Conservation (phyloP, 2,888 invertebrate species). For the Eudemis profundana region DNA sequence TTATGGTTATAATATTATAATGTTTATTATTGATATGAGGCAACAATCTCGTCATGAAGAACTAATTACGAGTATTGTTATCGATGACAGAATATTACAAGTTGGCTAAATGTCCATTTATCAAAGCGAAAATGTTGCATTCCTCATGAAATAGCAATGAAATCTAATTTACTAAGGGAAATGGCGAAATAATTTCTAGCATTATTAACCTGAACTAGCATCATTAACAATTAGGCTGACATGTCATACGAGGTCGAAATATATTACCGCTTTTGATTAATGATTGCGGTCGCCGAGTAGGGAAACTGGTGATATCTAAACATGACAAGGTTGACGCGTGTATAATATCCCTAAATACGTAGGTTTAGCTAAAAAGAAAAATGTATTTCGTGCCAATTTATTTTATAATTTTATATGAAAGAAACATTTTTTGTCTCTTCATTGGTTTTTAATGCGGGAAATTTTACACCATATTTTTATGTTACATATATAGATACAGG, state of each 20-base stretch:
- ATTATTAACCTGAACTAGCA: slow-evolving; percentile 26
- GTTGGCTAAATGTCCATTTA: not conserved
- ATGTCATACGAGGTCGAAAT: slow-evolving; percentile 37
- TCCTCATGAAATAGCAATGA: not conserved
- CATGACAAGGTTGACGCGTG: slow-evolving; percentile 28
- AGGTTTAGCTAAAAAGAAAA: too few species aligned
- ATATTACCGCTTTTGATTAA: slow-evolving; percentile 26
- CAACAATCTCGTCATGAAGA: too few species aligned
- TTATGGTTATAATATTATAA: too few species aligned
- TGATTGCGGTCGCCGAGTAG: slow-evolving; percentile 21
- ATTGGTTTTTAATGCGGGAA: too few species aligned
- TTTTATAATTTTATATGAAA: too few species aligned
- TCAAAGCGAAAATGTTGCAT: not conserved
- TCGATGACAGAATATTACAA: too few species aligned
- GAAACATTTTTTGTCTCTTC: too few species aligned
- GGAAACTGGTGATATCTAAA: slow-evolving; percentile 26
- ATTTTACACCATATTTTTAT: too few species aligned
- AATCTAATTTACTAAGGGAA: slow-evolving; percentile 5
- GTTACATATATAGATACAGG: too few species aligned
- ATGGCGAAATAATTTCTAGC: slow-evolving; percentile 22
- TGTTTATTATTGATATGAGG: too few species aligned
- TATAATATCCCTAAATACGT: slow-evolving; percentile 7
- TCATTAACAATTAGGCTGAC: slow-evolving; percentile 41
- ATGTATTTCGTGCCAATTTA: too few species aligned
- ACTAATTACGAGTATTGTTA: too few species aligned